phyloP scores from a whole-genome alignment of 2,797 vertebrate genomes.

The Cynodonichthys magdalenae region DNA sequence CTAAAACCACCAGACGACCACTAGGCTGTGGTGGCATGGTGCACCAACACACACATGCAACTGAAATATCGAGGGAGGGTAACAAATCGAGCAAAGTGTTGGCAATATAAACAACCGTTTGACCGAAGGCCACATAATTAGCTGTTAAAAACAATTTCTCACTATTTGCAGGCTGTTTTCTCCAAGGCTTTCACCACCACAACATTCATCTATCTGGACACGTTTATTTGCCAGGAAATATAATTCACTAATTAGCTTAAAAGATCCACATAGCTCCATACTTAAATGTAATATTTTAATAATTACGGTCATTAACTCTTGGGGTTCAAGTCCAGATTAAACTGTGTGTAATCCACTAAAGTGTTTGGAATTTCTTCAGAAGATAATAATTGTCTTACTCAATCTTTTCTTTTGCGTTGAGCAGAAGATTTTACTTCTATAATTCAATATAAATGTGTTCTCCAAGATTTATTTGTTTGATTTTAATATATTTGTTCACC shows the following conservation, averaged over 20 bases:
- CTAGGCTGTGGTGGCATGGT: slow-evolving; percentile 61
- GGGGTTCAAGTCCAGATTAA: background rate
- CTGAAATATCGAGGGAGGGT: slow-evolving; percentile 60
- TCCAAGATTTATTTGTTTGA: no score
- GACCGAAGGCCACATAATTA: slow-evolving; percentile 72
- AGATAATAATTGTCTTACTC: no score
- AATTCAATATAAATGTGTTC: no score
- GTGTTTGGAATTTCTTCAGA: background rate
- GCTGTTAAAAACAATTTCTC: slow-evolving; percentile 76
- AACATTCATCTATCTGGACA: slow-evolving; percentile 28
- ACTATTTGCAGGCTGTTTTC: slow-evolving; percentile 50
- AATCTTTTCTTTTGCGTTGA: no score
- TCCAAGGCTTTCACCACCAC: slow-evolving; percentile 32
- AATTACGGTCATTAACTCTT: background rate
- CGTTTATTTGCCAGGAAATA: slow-evolving; percentile 8
- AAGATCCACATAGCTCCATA: background rate
- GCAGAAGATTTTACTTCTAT: no score
- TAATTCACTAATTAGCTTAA: slow-evolving; percentile 2
- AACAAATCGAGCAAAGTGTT: slow-evolving; percentile 74
- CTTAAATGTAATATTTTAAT: background rate
- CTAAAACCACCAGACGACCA: slow-evolving; percentile 71
- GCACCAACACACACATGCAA: slow-evolving; percentile 36
- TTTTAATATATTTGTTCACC: no score
- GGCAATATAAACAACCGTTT: slow-evolving; percentile 73
- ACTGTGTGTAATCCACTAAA: slow-evolving; percentile 39